phyloP scores from a whole-genome alignment of 2,113 vertebrate genomes.

The Corythaixoides concolor region DNA sequence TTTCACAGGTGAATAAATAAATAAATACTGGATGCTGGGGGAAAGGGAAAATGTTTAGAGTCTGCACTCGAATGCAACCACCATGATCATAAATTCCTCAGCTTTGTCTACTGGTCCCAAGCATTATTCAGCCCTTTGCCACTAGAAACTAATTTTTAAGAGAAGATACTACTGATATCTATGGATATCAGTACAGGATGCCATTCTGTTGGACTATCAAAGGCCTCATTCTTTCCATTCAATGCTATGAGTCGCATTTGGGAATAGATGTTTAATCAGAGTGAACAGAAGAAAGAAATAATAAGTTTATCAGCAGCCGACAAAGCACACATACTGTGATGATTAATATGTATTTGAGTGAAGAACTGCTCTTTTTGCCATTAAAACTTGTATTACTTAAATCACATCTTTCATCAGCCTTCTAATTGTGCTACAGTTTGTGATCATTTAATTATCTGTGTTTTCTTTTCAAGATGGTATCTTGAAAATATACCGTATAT shows the following conservation, averaged over 20 bases:
- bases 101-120: not conserved
- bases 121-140: not conserved
- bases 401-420: constrained; percentile 46
- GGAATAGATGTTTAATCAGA: not conserved
- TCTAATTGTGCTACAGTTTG: constrained; percentile 45
- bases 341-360: constrained; percentile 53
- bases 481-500: not conserved
- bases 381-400: constrained; percentile 47
- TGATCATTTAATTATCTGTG: constrained; percentile 59
- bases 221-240: not conserved
- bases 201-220: not conserved
- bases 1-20: not conserved
- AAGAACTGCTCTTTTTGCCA: constrained; percentile 40
- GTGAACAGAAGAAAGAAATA: not conserved
- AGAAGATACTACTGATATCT: not conserved
- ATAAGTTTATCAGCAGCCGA: not conserved
- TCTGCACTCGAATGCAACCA: not conserved
- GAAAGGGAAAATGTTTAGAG: not conserved
- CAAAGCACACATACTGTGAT: constrained; percentile 37
- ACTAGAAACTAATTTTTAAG: not conserved
- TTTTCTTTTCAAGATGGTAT: constrained; percentile 4
- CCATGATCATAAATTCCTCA: not conserved
- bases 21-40: not conserved
- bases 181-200: not conserved
- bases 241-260: not conserved